Evolutionary conservation across 1,140 invertebrate genomes (phyloP).

Genomic region (Spodoptera litura): DNA sequence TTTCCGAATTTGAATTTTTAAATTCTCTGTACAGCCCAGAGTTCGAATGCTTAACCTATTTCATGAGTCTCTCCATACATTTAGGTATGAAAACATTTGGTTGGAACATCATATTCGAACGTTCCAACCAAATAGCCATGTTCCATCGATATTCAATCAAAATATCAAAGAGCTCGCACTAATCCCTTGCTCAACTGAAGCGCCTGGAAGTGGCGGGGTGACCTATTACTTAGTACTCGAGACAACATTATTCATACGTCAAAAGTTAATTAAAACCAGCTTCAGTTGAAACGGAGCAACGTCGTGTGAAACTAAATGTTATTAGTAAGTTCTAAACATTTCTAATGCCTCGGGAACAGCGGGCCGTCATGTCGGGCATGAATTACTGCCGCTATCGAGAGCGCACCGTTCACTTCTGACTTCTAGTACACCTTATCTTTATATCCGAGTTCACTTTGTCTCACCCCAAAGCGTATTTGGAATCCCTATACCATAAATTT

Average conservation of each 20-base stretch:
- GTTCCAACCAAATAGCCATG: too few relatives aligned
- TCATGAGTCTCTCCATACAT: too few relatives aligned
- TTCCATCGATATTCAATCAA: too few relatives aligned
- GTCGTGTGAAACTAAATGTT: conserved; percentile 31
- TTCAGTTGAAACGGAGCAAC: conserved; percentile 12
- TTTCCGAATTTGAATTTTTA: too few relatives aligned
- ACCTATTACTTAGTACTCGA: conserved; percentile 10
- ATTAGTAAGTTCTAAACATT: conserved; percentile 41
- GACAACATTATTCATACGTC: conserved; percentile 25
- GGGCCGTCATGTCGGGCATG: conserved; percentile 21
- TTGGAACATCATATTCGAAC: too few relatives aligned
- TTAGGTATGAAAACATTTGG: too few relatives aligned
- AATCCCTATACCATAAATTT: too few relatives aligned
- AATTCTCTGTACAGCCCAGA: too few relatives aligned
- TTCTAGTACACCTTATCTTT: conserved; percentile 18
- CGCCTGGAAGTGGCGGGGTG: conserved; percentile 10
- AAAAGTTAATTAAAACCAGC: conserved; percentile 39
- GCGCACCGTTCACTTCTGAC: conserved; percentile 11
- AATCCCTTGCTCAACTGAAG: conserved; percentile 6
- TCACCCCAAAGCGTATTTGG: not conserved
- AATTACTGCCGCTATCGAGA: conserved; percentile 30
- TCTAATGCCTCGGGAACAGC: conserved; percentile 36
- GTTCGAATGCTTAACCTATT: too few relatives aligned
- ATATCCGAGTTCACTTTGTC: not conserved
- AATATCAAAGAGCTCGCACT: too few relatives aligned